Evolutionary conservation across 2,888 invertebrate species (phyloP).

Genomic region (Eupithecia abbreviata): DNA sequence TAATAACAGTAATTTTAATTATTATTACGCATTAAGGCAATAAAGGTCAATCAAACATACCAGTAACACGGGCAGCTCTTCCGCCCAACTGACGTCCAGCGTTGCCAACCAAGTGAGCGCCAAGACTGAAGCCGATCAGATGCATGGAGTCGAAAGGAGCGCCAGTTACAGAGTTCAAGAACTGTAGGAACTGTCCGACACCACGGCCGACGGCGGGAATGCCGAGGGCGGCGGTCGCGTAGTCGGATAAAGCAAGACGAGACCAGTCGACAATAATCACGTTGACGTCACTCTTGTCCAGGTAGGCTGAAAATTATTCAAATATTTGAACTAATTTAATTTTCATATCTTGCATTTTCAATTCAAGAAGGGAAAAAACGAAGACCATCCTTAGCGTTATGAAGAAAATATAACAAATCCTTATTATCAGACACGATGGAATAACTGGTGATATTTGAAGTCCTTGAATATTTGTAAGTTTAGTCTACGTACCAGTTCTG

Average conservation of each 20-base stretch:
- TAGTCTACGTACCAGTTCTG: slow-evolving; percentile 51
- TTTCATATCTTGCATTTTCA: not conserved
- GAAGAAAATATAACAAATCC: not conserved
- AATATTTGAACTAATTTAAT: not conserved
- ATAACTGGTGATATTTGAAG: not conserved
- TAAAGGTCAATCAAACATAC: slow-evolving; percentile 44
- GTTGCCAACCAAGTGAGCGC: slow-evolving; percentile 75
- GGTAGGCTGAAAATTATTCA: slow-evolving; percentile 52
- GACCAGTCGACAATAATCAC: slow-evolving; percentile 75
- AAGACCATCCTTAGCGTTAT: not conserved
- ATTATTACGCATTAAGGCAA: not conserved
- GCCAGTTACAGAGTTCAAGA: slow-evolving; percentile 59
- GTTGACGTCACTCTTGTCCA: slow-evolving; percentile 63
- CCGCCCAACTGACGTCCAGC: slow-evolving; percentile 68
- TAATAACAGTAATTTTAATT: not conserved
- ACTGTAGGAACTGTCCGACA: slow-evolving; percentile 70
- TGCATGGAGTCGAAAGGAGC: slow-evolving; percentile 63
- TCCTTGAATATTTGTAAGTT: not conserved
- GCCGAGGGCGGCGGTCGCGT: slow-evolving; percentile 62
- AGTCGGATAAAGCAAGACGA: slow-evolving; percentile 57
- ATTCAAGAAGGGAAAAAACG: not conserved
- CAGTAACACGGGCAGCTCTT: slow-evolving; percentile 68
- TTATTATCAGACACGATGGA: not conserved
- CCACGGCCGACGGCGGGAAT: slow-evolving; percentile 70
- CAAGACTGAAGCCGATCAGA: slow-evolving; percentile 77